Percentiles rank a stretch among this genome's conserved stretches.
Evolutionary conservation across 2,888 invertebrate genomes (phyloP).

Genomic region (Oscheius sp.): DNA sequence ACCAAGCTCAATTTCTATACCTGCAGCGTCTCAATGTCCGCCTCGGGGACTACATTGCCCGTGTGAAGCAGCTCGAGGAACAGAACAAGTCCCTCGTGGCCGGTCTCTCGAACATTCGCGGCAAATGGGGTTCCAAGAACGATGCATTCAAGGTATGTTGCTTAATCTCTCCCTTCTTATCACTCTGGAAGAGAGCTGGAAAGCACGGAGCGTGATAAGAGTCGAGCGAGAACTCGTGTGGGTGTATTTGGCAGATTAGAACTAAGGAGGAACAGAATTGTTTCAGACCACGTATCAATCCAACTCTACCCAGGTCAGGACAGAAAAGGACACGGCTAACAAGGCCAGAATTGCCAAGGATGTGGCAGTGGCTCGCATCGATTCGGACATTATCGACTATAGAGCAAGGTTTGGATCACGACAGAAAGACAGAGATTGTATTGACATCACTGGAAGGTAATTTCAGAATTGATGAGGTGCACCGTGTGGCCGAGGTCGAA

Average conservation of each 20-base stretch:
- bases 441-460: neutral
- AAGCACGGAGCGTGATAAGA: conserved; percentile 5
- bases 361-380: neutral
- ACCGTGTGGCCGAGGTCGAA: conserved; percentile 22
- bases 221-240: conserved; percentile 1
- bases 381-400: conserved; percentile 9
- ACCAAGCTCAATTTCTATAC: neutral
- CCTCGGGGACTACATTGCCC: conserved; percentile 26
- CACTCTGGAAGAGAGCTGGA: conserved; percentile 1
- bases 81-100: conserved; percentile 29
- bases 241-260: conserved; percentile 9
- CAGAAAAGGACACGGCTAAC: conserved; percentile 20
- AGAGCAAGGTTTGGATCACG: conserved; percentile 3
- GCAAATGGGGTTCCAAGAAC: conserved; percentile 34
- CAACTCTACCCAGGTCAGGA: neutral
- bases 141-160: conserved; percentile 25
- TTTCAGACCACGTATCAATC: neutral
- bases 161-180: conserved; percentile 10
- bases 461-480: conserved; percentile 21
- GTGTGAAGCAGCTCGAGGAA: conserved; percentile 33
- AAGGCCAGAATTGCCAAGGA: conserved; percentile 9
- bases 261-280: neutral
- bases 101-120: conserved; percentile 13
- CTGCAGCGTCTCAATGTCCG: conserved; percentile 30
- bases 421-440: no score